Percentiles rank a stretch among this genome's conserved stretches.
phyloP scores from a whole-genome alignment of 2,888 invertebrate genomes.

The Cactoblastis cactorum region DNA sequence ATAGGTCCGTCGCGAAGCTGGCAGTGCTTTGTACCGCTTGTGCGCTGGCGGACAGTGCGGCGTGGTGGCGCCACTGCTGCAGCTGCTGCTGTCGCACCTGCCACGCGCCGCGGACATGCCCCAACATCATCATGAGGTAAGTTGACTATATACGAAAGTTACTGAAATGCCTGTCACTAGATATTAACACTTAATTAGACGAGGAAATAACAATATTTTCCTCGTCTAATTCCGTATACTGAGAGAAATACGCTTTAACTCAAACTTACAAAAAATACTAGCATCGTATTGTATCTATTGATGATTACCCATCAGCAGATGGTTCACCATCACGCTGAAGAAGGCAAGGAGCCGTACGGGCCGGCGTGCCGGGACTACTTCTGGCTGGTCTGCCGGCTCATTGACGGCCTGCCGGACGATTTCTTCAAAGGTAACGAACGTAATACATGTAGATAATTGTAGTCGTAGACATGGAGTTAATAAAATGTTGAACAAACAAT shows the following conservation, averaged over 20 bases:
- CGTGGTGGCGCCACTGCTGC: constrained; percentile 87
- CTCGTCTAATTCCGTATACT: too few relatives aligned
- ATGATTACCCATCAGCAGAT: constrained; percentile 45
- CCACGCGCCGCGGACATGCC: constrained; percentile 92
- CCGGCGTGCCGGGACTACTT: constrained; percentile 97
- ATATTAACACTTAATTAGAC: too few relatives aligned
- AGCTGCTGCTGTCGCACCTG: constrained; percentile 88
- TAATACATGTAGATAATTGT: too few relatives aligned
- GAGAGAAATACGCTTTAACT: too few relatives aligned
- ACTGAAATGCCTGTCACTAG: too few relatives aligned
- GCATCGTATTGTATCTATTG: too few relatives aligned
- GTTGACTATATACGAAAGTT: too few relatives aligned
- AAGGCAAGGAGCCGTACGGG: constrained; percentile 96
- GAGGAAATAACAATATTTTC: too few relatives aligned
- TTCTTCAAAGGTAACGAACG: constrained; percentile 82
- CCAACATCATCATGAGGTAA: constrained; percentile 54
- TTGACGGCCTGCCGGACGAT: constrained; percentile 91
- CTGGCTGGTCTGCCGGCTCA: constrained; percentile 92
- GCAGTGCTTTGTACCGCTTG: constrained; percentile 93
- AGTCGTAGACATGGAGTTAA: too few relatives aligned
- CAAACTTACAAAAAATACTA: too few relatives aligned
- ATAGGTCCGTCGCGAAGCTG: constrained; percentile 92
- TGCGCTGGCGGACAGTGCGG: constrained; percentile 86
- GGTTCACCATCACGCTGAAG: constrained; percentile 82
- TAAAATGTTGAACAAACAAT: too few relatives aligned